phyloP scores from a whole-genome alignment of 2,797 vertebrate genomes.

The Poeciliopsis turneri region DNA sequence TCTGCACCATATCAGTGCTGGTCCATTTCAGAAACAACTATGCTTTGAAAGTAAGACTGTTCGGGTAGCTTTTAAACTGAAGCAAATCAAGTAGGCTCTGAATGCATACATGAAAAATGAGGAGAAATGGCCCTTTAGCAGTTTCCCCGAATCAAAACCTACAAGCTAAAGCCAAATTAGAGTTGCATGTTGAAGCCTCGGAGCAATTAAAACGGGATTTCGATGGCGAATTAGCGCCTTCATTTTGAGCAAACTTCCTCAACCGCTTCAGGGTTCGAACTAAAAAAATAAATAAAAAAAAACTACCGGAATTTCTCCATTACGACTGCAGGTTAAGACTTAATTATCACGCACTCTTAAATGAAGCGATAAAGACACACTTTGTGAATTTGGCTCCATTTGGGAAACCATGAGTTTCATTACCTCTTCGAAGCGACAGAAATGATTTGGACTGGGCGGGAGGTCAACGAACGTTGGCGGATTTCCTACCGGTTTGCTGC shows the following conservation, averaged over 20 bases:
- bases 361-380: background rate
- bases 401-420: background rate
- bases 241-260: background rate
- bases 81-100: background rate
- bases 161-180: background rate
- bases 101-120: background rate
- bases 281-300: background rate
- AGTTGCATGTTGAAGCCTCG: background rate
- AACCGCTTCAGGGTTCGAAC: background rate
- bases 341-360: background rate
- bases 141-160: background rate
- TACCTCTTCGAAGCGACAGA: slow-evolving; percentile 12
- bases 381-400: background rate
- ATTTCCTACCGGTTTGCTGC: background rate
- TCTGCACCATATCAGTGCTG: background rate
- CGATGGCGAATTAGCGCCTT: background rate
- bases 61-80: background rate
- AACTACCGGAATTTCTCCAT: background rate
- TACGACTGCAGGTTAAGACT: background rate
- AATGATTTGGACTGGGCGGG: background rate
- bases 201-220: background rate
- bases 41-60: background rate
- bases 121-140: background rate
- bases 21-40: background rate
- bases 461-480: slow-evolving; percentile 4